A percentile compares a stretch with the other conserved stretches of the same genome.
Evolutionary conservation across 2,888 invertebrate species (phyloP).

Genomic region (Volucella inanis): DNA sequence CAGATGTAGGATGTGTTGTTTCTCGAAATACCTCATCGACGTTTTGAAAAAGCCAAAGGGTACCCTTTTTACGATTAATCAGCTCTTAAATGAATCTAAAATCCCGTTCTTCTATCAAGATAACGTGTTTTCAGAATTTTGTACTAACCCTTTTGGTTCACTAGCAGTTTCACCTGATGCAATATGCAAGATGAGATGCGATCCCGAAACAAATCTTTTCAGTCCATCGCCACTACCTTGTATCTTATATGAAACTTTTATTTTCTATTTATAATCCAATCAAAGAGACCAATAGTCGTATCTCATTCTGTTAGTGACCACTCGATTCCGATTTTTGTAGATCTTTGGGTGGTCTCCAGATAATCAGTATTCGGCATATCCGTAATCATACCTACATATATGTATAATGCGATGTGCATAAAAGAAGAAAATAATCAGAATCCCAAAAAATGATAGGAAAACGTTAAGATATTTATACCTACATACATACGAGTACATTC

Average conservation of each 20-base stretch:
- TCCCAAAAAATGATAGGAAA: constrained; percentile 42
- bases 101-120: constrained; percentile 58
- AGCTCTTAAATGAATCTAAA: constrained; percentile 2
- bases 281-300: constrained; percentile 49
- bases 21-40: constrained; percentile 60
- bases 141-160: constrained; percentile 30
- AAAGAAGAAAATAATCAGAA: constrained; percentile 16
- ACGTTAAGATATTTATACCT: neutral
- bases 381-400: neutral
- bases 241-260: constrained; percentile 50
- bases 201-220: constrained; percentile 58
- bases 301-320: constrained; percentile 60
- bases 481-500: too few relatives aligned
- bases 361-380: too few relatives aligned
- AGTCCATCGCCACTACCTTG: constrained; percentile 43
- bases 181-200: constrained; percentile 19
- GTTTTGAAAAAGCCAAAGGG: constrained; percentile 66
- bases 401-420: constrained; percentile 13
- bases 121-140: constrained; percentile 62
- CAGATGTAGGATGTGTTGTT: constrained; percentile 18
- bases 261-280: constrained; percentile 74
- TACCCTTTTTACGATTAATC: constrained; percentile 43
- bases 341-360: constrained; percentile 66
- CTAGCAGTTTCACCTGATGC: constrained; percentile 57
- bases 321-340: constrained; percentile 30